Percentiles rank a stretch among this genome's conserved stretches.
Conservation (phyloP, 2,113 vertebrate genomes). For the Nothocercus nigrocapillus region DNA sequence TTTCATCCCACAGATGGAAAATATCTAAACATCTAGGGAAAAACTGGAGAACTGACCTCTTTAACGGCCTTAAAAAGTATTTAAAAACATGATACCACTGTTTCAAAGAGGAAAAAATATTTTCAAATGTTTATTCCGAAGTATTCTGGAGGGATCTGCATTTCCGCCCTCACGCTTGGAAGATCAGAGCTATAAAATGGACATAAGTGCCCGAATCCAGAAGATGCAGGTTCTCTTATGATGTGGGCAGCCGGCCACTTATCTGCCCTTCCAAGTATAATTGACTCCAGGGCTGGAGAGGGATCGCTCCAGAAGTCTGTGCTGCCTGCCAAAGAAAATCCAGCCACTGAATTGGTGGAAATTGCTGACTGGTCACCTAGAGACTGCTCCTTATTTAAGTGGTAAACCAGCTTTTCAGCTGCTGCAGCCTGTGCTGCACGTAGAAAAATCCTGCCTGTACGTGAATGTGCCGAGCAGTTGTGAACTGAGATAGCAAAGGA, state of each 20-base stretch:
- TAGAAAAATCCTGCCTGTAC: neutral
- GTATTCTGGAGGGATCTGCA: neutral
- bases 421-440: neutral
- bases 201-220: neutral
- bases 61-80: neutral
- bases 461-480: neutral
- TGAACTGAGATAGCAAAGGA: neutral
- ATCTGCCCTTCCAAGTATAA: constrained; percentile 9
- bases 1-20: constrained; percentile 29
- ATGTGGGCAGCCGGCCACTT: neutral
- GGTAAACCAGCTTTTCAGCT: constrained; percentile 29
- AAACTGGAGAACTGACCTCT: neutral
- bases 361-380: constrained; percentile 61
- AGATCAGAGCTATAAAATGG: neutral
- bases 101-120: neutral
- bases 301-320: constrained; percentile 3
- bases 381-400: constrained; percentile 43
- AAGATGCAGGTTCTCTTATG: neutral
- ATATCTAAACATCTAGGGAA: neutral
- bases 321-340: constrained; percentile 52
- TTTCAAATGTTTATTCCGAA: neutral
- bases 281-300: neutral
- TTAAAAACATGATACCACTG: neutral
- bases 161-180: neutral
- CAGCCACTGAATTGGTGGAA: constrained; percentile 48